Evolutionary conservation across 2,888 invertebrate genomes (phyloP), one percentile per base, ranked within the genome.

Genomic region (Melieria crassipennis): DNA sequence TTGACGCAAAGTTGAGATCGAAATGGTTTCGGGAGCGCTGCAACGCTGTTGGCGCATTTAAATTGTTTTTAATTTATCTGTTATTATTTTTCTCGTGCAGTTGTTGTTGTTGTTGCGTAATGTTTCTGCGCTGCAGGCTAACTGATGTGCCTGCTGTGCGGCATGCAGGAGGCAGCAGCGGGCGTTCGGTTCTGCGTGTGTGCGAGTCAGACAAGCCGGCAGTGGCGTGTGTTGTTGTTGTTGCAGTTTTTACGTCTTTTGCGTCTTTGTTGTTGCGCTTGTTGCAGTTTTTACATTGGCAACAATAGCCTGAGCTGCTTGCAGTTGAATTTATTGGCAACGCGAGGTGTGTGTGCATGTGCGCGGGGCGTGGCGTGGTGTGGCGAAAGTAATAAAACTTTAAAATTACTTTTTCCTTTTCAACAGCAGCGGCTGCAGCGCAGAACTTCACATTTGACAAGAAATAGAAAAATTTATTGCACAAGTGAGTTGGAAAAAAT

Each of bases 361-460:
- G 16, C 60, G 58, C 65, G 69, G 42, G 46, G 65, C 57, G 67
- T 48, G 47, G 52, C 13, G 2, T 52, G 30, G 30, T 30, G 30
- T 30, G 30, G 30, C 30, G 75, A 76, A 76, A 76, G 77, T 76
- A 78, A 78, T 78, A 78, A 76, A 78, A 78, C 78, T 78, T 77
- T 77, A 71, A 78, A 76, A 78, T 78, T 74, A 73, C 75, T 77
- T 77, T 76, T 75, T 75, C 75, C 72, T 69, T 65, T 61, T 67
- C 67, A 56, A 66, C 70, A 70, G 58, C 45, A 7, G 9, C 30
- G 48, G n/a, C 56, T 65, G 63, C 57, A 66, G 62, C 42, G 71
- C 74, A 67, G 62, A 70, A 74, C 65, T 73, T 75, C 68, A 64
- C 71, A 74, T 73, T 75, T 74, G 73, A 73, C 75, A 71, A 73